Conservation (phyloP, 2,888 invertebrate genomes). For the Pardosa pseudoannulata region DNA sequence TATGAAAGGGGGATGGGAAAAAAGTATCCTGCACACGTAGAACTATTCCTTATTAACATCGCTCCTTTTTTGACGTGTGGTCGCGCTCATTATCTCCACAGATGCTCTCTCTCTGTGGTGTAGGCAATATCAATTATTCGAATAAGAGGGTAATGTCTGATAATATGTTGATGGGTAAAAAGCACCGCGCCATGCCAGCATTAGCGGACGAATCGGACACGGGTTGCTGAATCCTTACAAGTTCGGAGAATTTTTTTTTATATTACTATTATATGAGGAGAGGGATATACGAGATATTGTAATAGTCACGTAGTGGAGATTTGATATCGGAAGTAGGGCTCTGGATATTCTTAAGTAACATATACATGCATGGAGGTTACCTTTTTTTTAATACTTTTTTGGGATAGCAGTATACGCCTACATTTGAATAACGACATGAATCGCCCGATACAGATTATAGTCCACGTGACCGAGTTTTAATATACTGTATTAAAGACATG, state of each 20-base stretch:
- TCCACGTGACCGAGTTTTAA: too few species aligned
- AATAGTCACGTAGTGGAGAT: conserved; percentile 6
- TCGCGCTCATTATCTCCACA: neutral
- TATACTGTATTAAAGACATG: too few species aligned
- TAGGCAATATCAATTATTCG: neutral
- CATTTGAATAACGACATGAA: too few species aligned
- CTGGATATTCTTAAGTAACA: neutral
- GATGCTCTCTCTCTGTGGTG: neutral
- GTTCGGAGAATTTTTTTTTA: neutral
- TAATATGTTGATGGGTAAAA: neutral
- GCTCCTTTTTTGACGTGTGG: conserved; percentile 1
- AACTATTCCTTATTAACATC: conserved; percentile 11
- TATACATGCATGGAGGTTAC: too few species aligned
- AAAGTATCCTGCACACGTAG: neutral
- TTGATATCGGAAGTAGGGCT: neutral
- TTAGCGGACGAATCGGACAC: neutral
- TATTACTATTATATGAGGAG: neutral
- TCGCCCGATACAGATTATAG: too few species aligned
- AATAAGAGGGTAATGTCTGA: conserved; percentile 4
- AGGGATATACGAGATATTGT: neutral
- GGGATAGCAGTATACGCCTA: too few species aligned
- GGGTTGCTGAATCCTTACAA: neutral
- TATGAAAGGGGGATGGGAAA: neutral
- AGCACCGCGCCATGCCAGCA: neutral
- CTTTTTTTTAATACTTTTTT: too few species aligned